A percentile compares a stretch with the other conserved stretches of the same genome.
Evolutionary conservation across 2,888 invertebrate genomes (phyloP).

Genomic region (Leptinotarsa juncta): DNA sequence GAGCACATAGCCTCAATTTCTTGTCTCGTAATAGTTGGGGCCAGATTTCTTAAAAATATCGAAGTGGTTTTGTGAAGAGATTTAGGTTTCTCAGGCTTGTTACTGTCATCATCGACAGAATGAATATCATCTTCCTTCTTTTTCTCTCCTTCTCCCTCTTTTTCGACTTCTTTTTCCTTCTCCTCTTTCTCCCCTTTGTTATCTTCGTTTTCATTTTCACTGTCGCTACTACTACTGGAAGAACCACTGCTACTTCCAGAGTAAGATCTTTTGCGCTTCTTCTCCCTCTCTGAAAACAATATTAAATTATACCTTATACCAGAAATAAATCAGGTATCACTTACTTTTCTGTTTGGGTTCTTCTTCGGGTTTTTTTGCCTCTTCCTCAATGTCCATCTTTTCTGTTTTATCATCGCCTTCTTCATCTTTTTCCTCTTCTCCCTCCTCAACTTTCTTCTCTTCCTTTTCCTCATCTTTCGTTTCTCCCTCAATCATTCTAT

Average conservation of each 20-base stretch:
- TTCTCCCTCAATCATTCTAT: conserved; percentile 41
- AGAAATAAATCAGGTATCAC: conserved; percentile 6
- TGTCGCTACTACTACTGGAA: conserved; percentile 68
- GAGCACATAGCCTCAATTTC: conserved; percentile 90
- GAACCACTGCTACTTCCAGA: conserved; percentile 69
- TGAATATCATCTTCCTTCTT: conserved; percentile 62
- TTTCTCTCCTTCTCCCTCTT: conserved; percentile 56
- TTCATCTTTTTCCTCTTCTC: conserved; percentile 50
- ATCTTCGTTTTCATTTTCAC: conserved; percentile 59
- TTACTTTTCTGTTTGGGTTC: conserved; percentile 36
- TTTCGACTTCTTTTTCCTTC: conserved; percentile 58
- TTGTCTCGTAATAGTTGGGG: conserved; percentile 94
- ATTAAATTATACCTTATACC: conserved; percentile 13
- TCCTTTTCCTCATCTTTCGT: background rate
- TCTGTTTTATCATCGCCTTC: conserved; percentile 57
- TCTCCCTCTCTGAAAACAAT: conserved; percentile 43
- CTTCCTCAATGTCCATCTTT: conserved; percentile 29
- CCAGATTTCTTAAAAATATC: conserved; percentile 95
- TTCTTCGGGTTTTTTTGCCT: conserved; percentile 30
- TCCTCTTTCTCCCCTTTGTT: conserved; percentile 45
- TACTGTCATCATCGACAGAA: conserved; percentile 66
- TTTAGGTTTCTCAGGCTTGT: conserved; percentile 70
- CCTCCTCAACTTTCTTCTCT: conserved; percentile 44
- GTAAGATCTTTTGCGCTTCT: conserved; percentile 67
- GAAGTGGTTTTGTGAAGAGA: conserved; percentile 96